A percentile compares a stretch with the other conserved stretches of the same genome.
phyloP scores from a whole-genome alignment of 1,140 invertebrate species.

The Trissolcus basalis region DNA sequence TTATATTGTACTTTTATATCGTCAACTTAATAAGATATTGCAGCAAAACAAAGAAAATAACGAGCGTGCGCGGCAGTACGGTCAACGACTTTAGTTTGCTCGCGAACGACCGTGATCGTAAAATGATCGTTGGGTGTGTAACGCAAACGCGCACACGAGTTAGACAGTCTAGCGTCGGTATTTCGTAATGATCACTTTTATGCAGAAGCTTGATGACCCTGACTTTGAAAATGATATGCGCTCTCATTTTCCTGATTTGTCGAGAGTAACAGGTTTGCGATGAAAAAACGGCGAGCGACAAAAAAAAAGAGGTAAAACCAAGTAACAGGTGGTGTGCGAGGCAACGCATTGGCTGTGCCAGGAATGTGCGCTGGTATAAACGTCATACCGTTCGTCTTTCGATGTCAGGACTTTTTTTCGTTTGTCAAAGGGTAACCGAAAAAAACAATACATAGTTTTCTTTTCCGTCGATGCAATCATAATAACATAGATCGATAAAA shows the following conservation, averaged over 20 bases:
- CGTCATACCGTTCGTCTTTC: constrained; percentile 16
- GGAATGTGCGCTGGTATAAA: constrained; percentile 20
- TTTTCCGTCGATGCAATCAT: not conserved
- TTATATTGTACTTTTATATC: constrained; percentile 40
- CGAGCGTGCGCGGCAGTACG: constrained; percentile 23
- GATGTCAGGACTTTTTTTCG: constrained; percentile 13
- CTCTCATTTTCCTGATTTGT: constrained; percentile 55
- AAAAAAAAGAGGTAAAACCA: constrained; percentile 23
- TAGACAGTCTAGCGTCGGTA: constrained; percentile 39
- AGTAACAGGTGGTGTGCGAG: constrained; percentile 47
- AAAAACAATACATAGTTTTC: not conserved
- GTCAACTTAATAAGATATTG: constrained; percentile 38
- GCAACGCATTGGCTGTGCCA: constrained; percentile 18
- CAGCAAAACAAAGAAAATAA: constrained; percentile 45
- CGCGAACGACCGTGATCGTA: constrained; percentile 52
- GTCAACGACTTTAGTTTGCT: constrained; percentile 52
- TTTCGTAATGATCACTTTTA: constrained; percentile 53
- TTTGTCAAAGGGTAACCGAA: not conserved
- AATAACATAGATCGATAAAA: not conserved
- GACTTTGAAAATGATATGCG: constrained; percentile 58
- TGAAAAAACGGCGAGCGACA: constrained; percentile 2
- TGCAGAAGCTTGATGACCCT: constrained; percentile 52
- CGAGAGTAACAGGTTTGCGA: constrained; percentile 44
- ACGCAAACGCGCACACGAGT: constrained; percentile 34
- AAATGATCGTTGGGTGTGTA: constrained; percentile 44